Conservation (phyloP, 2,113 vertebrate genomes). For the Laticauda colubrina region DNA sequence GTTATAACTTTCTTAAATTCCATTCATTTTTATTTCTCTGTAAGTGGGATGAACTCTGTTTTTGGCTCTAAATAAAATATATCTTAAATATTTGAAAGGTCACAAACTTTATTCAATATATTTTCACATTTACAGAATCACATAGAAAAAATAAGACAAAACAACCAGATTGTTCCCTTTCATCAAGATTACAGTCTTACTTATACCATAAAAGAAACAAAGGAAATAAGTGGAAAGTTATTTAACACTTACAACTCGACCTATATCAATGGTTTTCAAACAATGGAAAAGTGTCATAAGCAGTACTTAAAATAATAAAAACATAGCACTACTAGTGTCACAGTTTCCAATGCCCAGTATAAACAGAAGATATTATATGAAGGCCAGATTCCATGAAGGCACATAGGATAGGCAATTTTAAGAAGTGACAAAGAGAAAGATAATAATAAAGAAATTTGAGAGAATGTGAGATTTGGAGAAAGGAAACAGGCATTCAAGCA, state of each 20-base stretch:
- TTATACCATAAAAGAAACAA: not conserved
- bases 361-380: not conserved
- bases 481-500: not conserved
- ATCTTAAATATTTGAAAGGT: not conserved
- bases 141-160: not conserved
- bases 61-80: not conserved
- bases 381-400: not conserved
- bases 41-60: not conserved
- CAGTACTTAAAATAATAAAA: not conserved
- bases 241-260: not conserved
- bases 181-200: not conserved
- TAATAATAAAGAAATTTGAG: not conserved
- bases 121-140: not conserved
- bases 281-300: not conserved
- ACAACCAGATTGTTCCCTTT: not conserved
- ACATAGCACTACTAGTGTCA: not conserved
- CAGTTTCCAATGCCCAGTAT: not conserved
- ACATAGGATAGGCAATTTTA: not conserved
- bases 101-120: not conserved
- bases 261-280: not conserved
- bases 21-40: not conserved
- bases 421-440: not conserved
- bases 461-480: not conserved
- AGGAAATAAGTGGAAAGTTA: not conserved
- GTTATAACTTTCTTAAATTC: not conserved